Percentiles rank a stretch among this genome's conserved stretches.
These are phyloP conservation scores for Sinocyclocheilus rhinocerous DNA, from an alignment of 2,113 vertebrate species.

Conservation along the genomic window DNA sequence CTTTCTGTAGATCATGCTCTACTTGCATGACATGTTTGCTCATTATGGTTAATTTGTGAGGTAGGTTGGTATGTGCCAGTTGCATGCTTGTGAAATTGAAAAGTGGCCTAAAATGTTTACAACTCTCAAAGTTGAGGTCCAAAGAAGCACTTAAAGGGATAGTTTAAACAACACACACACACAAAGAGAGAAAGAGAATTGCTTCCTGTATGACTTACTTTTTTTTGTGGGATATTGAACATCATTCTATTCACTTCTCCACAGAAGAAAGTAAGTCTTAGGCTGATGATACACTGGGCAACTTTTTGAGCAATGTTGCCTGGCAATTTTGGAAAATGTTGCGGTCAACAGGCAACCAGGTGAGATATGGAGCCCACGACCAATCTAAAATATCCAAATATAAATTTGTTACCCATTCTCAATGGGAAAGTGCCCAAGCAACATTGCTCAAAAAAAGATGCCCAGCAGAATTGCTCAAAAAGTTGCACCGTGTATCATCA, in stretches of 20 bases:
- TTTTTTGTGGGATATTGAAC: background rate
- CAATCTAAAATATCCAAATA: too few relatives aligned
- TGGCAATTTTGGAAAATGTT: too few relatives aligned
- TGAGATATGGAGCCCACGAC: too few relatives aligned
- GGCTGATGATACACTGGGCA: too few relatives aligned
- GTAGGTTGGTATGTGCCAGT: background rate
- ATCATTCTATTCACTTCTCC: background rate
- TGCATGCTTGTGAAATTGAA: background rate
- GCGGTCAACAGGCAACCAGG: too few relatives aligned
- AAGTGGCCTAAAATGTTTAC: background rate
- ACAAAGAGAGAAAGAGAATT: background rate
- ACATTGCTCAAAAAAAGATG: too few relatives aligned
- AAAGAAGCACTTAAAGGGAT: background rate
- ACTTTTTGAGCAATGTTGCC: too few relatives aligned
- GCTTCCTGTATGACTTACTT: background rate
- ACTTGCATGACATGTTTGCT: background rate
- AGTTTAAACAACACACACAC: background rate
- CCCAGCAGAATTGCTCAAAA: too few relatives aligned
- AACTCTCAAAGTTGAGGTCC: background rate
- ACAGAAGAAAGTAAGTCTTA: background rate
- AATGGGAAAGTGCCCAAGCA: too few relatives aligned
- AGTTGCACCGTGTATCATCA: too few relatives aligned
- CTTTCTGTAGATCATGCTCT: background rate
- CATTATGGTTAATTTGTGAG: slow-evolving; percentile 10
- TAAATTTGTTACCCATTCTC: too few relatives aligned